Evolutionary conservation across 1,140 invertebrate species (phyloP).

Genomic region (Papilio glaucus): DNA sequence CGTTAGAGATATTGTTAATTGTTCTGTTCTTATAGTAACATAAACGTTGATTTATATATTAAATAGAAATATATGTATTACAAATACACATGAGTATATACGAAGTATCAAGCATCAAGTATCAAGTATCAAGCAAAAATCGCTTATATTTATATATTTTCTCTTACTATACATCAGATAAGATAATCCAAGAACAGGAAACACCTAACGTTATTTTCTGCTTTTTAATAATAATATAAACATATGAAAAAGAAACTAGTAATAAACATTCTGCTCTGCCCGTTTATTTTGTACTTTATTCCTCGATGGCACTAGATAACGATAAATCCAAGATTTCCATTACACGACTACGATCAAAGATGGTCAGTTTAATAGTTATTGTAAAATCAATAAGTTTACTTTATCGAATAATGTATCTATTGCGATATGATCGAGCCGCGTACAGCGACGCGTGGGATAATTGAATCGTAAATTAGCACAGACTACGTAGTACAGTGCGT

Average conservation of each 20-base stretch:
- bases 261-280: neutral
- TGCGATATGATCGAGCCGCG: slow-evolving; percentile 21
- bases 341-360: neutral
- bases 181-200: no score
- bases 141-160: no score
- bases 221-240: no score
- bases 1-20: neutral
- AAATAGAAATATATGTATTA: neutral
- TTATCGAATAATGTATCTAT: slow-evolving; percentile 29
- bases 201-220: no score
- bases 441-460: slow-evolving; percentile 23
- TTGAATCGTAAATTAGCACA: slow-evolving; percentile 36
- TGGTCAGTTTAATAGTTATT: slow-evolving; percentile 24
- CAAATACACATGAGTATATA: no score
- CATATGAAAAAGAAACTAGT: neutral
- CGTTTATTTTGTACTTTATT: neutral
- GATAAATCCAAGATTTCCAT: neutral
- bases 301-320: neutral
- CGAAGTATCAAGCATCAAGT: no score
- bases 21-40: neutral
- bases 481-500: slow-evolving; percentile 24
- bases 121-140: no score
- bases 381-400: slow-evolving; percentile 25
- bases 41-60: neutral
- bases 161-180: neutral